phyloP scores from a whole-genome alignment of 37 sponge, comb jelly and placozoan species.

The Beroe forskalii region DNA sequence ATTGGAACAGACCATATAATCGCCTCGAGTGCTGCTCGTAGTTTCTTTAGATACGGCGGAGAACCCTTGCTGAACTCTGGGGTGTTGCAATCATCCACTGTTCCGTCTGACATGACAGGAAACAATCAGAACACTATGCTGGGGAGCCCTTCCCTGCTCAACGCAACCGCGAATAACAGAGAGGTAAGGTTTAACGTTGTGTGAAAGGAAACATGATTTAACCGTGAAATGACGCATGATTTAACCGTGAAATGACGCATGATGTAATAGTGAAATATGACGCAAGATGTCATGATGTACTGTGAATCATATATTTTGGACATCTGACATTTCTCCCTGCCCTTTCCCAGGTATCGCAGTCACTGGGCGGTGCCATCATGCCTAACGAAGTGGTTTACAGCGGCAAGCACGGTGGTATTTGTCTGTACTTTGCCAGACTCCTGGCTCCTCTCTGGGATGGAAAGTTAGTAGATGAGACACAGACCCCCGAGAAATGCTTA shows the following conservation, averaged over 20 bases:
- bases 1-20: conserved; percentile 63
- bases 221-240: too few relatives aligned
- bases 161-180: too few relatives aligned
- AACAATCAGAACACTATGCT: not conserved
- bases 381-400: conserved; percentile 88
- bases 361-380: conserved; percentile 80
- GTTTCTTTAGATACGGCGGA: conserved; percentile 92
- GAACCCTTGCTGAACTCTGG: conserved; percentile 82
- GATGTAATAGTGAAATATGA: too few relatives aligned
- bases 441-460: conserved; percentile 69
- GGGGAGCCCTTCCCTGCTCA: too few relatives aligned
- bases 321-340: too few relatives aligned
- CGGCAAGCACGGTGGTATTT: conserved; percentile 82
- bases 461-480: conserved; percentile 16
- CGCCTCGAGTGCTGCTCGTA: conserved; percentile 75
- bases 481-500: not conserved
- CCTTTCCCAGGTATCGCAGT: conserved; percentile 64
- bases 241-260: too few relatives aligned
- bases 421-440: conserved; percentile 81
- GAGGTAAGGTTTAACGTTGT: too few relatives aligned
- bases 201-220: too few relatives aligned
- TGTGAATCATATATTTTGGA: too few relatives aligned
- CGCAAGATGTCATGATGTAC: too few relatives aligned
- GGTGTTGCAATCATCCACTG: conserved; percentile 56
- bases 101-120: not conserved